Base-by-base conservation (phyloP, 2,113 vertebrate genomes). In the Gallinago media region DNA sequence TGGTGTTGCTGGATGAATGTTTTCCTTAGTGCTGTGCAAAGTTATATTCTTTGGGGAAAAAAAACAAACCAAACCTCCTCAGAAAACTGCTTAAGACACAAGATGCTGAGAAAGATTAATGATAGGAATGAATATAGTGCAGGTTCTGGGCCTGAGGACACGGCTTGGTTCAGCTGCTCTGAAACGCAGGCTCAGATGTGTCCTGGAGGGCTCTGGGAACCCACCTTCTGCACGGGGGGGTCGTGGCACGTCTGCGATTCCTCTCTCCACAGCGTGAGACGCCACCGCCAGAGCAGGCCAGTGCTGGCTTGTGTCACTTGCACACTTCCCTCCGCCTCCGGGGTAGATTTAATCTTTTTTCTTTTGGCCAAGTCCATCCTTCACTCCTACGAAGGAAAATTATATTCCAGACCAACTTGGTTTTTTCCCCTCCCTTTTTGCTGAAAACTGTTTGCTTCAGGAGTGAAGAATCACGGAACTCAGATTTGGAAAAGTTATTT, bases 1-100 rank as follows among this genome's bases (percentile, higher is more conserved):
- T 88, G 88, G 52, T 95, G 85, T 81, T 72, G 52, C 85, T 92
- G 85, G 92, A 94, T 93, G 38, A 83, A 85, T 89, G 75, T 80
- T 91, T 96, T 74, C 94, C 85, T 59, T 65, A 44, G 31, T 54
- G 79, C 90, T 78, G 52, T 71, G 65, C 56, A 74, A 84, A 80
- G 68, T 2, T 90, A 32, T 44, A 34, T 86, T 88, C 59, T 74
- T 56, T 47, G 47, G 40, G 40, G 63, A 18, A 22, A 74, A 90
- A 32, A 80, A 21, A 56, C 23, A 14, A 31, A 8, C 1, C 61
- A 59, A 44, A 88, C 25, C 88, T 92, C 46, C 63, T 87, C 62
- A 92, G 82, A 85, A 85, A 95, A 91, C 76, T 38, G 66, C 85
- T 93, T 89, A 82, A 72, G 47, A 65, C 52, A 21, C 5, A 34